Evolutionary conservation across 2,113 vertebrate species (phyloP), one percentile per base, ranked within the genome.

Genomic region (Hirundichthys speculiger): DNA sequence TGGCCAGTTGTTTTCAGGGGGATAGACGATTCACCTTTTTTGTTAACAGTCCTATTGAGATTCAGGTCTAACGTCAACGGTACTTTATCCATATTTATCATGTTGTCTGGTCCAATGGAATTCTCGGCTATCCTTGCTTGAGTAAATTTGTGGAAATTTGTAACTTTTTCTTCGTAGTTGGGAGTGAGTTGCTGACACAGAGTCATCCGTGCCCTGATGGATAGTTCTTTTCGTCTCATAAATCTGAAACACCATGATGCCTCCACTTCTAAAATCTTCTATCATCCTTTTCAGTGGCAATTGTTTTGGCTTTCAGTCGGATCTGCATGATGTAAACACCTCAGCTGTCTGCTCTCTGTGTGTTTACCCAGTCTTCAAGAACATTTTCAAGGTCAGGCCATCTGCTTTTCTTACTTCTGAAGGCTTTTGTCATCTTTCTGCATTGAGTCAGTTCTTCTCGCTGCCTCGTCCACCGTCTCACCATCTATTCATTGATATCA

Each of bases 31-130:
- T 14, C 22, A 38, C 71, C 63, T 66, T 19, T 77, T 27, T 42
- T 75, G 30, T 54, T 38, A 19, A 54, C 52, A 14, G 52, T 39
- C 52, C 30, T 19, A 10, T 69, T 80, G 2, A 76, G 61, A 73
- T 68, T 69, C 64, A 80, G 64, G 20, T 82, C 69, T 66, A 78
- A 75, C 5, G 67, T 65, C 53, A 74, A 19, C 52, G 73, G 65
- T 11, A 71, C 68, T 13, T 66, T 51, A 69, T 79, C 64, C 66
- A 82, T 66, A 51, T 74, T 61, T 51, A 69, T 56, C 21, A 80
- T 54, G 3, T 69, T 5, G 14, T 72, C 15, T 7, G 47, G 62
- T 21, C 52, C 16, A 3, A 64, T 71, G 34, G 50, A 62, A 40
- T 73, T 15, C 12, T 67, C 42, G 0, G 12, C 5, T 56, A 63